Evolutionary conservation across 2,888 invertebrate species (phyloP), one percentile per base, ranked within the genome.

Genomic region (Julus scanicus): DNA sequence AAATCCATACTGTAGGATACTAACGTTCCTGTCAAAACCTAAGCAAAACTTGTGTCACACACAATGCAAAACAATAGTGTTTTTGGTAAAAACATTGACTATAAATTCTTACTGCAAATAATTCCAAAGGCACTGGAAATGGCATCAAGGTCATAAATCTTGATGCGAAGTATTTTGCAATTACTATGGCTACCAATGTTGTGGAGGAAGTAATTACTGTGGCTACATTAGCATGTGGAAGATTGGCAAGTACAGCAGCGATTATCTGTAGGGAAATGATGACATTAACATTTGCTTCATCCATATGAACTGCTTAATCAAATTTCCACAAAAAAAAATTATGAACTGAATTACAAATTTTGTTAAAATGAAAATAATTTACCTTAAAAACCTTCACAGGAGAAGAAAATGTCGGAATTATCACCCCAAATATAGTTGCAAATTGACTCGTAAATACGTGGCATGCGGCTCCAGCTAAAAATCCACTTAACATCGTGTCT

Each of bases 381-480:
- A 88, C 88, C 85, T 88, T 88, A 63, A 86, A 88, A 17, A 88
- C 57, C 53, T 63, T 48, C 9, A 88, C 15, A 11, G 88, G 88
- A 11, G 88, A 88, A 86, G 49, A 5, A 53, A 88, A 53, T 85
- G 11, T 9, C 1, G 88, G 84, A 49, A 88, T 84, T 53, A 3
- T 20, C 15, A 88, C 86, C 3, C 88, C 88, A 40, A 88, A 86
- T 39, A 88, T 37, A 1, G 84, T 86, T 15, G 84, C 84, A n/a
- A 93, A 90, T 92, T 98, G 97, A 0, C 96, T 96, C 0, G 95
- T 94, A 84, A 96, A 93, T n/a, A 98, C 97, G 91, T 97, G 96
- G 90, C 96, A 94, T 0, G 97, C 96, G 2, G 97, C 96, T 0
- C 96, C 97, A 0, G 97, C 96, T 1, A 97, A 97, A 92, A 98